Percentiles rank a stretch among this genome's conserved stretches.
Evolutionary conservation across 2,888 invertebrate species (phyloP).

Genomic region (Taphrorychus bicolor): DNA sequence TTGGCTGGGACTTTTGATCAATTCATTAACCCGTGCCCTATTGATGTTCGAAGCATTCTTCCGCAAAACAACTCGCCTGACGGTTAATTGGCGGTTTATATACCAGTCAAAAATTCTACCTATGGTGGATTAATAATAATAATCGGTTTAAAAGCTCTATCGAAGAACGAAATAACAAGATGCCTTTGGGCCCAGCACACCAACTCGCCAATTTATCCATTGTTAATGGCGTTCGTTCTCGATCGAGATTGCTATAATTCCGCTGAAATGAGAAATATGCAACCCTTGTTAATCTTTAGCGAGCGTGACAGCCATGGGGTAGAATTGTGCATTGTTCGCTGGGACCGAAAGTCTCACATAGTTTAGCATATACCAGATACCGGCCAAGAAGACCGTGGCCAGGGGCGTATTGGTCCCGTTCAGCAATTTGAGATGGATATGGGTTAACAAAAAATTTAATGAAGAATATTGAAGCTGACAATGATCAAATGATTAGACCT

Average conservation of each 20-base stretch:
- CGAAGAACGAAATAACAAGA: neutral
- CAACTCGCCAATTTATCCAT: slow-evolving; percentile 16
- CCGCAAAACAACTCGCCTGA: neutral
- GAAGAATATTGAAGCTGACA: too few species aligned
- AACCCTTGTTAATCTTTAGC: slow-evolving; percentile 15
- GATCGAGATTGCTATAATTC: slow-evolving; percentile 13
- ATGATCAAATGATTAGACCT: too few species aligned
- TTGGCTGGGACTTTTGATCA: neutral
- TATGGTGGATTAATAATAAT: too few species aligned
- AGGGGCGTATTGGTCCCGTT: neutral
- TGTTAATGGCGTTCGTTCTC: slow-evolving; percentile 5
- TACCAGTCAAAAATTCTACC: neutral
- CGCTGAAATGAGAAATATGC: slow-evolving; percentile 14
- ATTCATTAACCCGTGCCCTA: neutral
- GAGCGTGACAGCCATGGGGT: slow-evolving; percentile 22
- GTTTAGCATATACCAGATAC: neutral
- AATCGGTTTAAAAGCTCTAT: neutral
- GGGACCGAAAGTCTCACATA: slow-evolving; percentile 15
- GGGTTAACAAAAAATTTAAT: too few species aligned
- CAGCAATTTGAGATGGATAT: too few species aligned
- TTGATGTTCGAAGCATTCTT: neutral
- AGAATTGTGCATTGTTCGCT: slow-evolving; percentile 13
- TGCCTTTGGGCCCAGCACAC: slow-evolving; percentile 2
- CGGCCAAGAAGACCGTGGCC: neutral
- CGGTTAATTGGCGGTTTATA: neutral